Percentiles rank a stretch among this genome's conserved stretches.
Conservation (phyloP, 2,888 invertebrate species). For the Amphiduros pacificus region DNA sequence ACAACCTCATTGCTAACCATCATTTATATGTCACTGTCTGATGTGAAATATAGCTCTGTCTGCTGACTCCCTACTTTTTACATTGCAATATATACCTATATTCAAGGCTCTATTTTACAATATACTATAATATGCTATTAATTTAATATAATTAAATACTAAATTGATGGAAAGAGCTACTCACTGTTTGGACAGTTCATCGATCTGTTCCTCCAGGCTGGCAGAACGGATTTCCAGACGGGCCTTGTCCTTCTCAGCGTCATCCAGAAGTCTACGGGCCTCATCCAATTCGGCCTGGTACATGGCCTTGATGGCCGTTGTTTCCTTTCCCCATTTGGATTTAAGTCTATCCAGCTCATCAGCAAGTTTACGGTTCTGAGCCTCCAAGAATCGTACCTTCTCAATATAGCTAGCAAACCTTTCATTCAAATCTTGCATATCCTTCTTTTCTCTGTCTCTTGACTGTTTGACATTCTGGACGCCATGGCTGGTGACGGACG, state of each 20-base stretch:
- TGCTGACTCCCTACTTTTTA: too few relatives aligned
- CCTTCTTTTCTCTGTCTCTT: constrained; percentile 63
- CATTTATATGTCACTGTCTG: too few relatives aligned
- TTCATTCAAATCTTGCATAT: constrained; percentile 64
- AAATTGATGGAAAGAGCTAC: too few relatives aligned
- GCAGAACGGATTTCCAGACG: constrained; percentile 61
- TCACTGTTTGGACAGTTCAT: constrained; percentile 46
- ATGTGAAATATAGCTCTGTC: too few relatives aligned
- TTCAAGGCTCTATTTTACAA: too few relatives aligned
- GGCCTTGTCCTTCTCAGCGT: constrained; percentile 59
- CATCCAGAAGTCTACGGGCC: constrained; percentile 62
- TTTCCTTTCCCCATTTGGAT: constrained; percentile 39
- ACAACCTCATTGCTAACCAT: too few relatives aligned
- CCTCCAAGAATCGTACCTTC: constrained; percentile 60
- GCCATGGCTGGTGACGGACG: constrained; percentile 43
- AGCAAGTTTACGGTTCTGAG: constrained; percentile 59
- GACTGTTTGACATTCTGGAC: constrained; percentile 59
- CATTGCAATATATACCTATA: too few relatives aligned
- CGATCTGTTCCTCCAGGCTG: constrained; percentile 60
- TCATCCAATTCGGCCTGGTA: constrained; percentile 62
- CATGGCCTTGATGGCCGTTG: constrained; percentile 57
- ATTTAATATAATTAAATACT: too few relatives aligned
- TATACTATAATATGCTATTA: too few relatives aligned
- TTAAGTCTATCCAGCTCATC: constrained; percentile 34
- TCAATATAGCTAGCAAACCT: constrained; percentile 64